Percentiles rank a stretch among this genome's conserved stretches.
phyloP scores from a whole-genome alignment of 2,797 vertebrate species.

The Botia kubotai region DNA sequence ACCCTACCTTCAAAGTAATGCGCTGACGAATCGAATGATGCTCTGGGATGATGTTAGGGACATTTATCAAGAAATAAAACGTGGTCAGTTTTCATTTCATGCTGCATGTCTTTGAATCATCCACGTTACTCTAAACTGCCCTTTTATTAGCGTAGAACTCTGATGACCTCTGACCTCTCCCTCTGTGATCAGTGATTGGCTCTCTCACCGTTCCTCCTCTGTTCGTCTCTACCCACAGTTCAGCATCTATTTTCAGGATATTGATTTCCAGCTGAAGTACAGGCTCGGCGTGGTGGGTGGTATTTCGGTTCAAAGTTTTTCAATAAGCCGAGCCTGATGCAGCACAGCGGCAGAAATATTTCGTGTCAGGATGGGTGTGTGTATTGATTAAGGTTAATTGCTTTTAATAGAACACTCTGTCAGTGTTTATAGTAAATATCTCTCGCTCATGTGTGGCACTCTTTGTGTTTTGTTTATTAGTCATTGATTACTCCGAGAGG shows the following conservation, averaged over 20 bases:
- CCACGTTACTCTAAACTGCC: background rate
- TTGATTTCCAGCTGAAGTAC: constrained; percentile 28
- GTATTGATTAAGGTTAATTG: constrained; percentile 43
- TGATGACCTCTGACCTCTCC: constrained; percentile 8
- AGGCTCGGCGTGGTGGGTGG: constrained; percentile 28
- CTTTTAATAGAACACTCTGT: constrained; percentile 19
- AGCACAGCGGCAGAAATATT: constrained; percentile 12
- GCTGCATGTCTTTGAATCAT: background rate
- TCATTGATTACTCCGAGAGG: background rate
- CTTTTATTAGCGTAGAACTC: background rate
- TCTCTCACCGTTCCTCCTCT: constrained; percentile 1
- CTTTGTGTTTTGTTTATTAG: background rate
- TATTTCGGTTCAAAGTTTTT: constrained; percentile 40
- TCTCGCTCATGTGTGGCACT: background rate
- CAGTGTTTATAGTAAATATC: background rate
- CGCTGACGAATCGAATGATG: too few relatives aligned
- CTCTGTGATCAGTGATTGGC: constrained; percentile 16
- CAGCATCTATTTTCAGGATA: constrained; percentile 16
- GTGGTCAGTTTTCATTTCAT: background rate
- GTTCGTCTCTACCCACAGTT: background rate
- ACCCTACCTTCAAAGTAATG: too few relatives aligned
- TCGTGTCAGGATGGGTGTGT: constrained; percentile 2
- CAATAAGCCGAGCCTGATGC: background rate
- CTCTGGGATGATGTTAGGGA: too few relatives aligned
- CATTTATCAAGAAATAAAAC: too few relatives aligned